Evolutionary conservation across 1,140 invertebrate species (phyloP), one percentile per base, ranked within the genome.

Genomic region (Drosophila fuyamai): DNA sequence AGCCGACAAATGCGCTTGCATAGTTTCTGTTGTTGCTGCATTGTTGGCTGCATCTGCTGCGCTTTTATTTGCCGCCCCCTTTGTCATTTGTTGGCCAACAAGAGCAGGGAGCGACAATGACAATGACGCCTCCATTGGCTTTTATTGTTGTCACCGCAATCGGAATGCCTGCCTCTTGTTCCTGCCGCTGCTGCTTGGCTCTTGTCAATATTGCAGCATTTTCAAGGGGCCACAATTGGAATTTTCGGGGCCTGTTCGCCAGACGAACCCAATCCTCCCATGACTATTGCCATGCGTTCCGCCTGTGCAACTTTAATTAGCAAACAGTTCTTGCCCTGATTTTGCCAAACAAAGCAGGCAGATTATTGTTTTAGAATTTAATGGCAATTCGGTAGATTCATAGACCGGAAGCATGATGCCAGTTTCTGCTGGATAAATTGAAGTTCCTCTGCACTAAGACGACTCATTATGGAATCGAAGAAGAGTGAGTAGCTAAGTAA

Each of bases 131-230:
- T 36, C 55, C 63, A 75, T 59, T 66, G 70, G 65, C 78, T 67
- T 79, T 85, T 86, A 85, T 85, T 86, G 81, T 81, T 78, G 76
- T 50, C 68, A 65, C 68, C 74, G 74, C 79, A 81, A 77, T 80
- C 67, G 79, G 50, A 73, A 81, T 65, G 51, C 41, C 61, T 44
- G 27, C 16, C 74, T 36, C 23, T 53, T 77, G 38, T 40, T 56
- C 32, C 41, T 80, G 48, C 43, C 29, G 32, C 29, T 62, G 44
- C 36, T 47, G 13, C 35, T 48, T 27, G 40, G 47, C 41, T 46
- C 59, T 66, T 77, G 81, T 81, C 73, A 81, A 77, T 85, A 85
- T 62, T 72, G 60, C 67, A 55, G 48, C 43, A 55, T 61, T 62
- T 62, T 59, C 46, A 29, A 44, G 16, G 32, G 44, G 44, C 9